These are phyloP conservation scores for Hycleus cichorii DNA, from an alignment of 1,140 invertebrate genomes.

Conservation along the genomic window DNA sequence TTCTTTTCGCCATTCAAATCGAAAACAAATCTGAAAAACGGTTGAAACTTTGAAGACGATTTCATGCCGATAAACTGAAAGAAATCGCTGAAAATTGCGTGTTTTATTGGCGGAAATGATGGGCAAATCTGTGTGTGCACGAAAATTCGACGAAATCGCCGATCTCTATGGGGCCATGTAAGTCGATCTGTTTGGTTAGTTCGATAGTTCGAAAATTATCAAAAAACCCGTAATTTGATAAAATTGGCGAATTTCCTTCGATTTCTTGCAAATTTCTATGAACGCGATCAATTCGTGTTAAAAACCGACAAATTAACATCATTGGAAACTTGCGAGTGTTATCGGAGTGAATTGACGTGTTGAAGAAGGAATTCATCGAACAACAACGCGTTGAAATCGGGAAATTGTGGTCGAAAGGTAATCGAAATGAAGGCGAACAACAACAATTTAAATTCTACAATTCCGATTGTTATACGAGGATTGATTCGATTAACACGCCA, in stretches of 20 bases:
- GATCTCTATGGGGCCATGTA: neutral
- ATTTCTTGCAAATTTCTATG: slow-evolving; percentile 12
- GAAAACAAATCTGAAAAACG: too few species aligned
- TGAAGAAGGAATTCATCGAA: slow-evolving; percentile 59
- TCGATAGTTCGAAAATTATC: neutral
- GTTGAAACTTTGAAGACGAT: too few species aligned
- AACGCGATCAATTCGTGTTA: slow-evolving; percentile 32
- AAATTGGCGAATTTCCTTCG: too few species aligned
- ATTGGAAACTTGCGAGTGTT: slow-evolving; percentile 43
- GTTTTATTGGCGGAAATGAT: too few species aligned
- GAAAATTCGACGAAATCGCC: neutral
- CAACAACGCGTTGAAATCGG: slow-evolving; percentile 59
- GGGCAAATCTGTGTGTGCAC: neutral
- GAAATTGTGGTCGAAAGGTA: slow-evolving; percentile 65
- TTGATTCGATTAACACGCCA: slow-evolving; percentile 63
- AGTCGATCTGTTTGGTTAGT: neutral
- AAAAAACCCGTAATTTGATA: too few species aligned
- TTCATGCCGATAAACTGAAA: too few species aligned
- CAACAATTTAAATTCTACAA: slow-evolving; percentile 54
- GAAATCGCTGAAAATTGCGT: too few species aligned
- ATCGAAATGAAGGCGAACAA: slow-evolving; percentile 50
- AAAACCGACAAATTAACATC: slow-evolving; percentile 20
- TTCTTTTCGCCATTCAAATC: too few species aligned
- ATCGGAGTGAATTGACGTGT: slow-evolving; percentile 40
- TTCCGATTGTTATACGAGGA: slow-evolving; percentile 63